Evolutionary conservation across 2,888 invertebrate species (phyloP).

Genomic region (Yponomeuta malinellus): DNA sequence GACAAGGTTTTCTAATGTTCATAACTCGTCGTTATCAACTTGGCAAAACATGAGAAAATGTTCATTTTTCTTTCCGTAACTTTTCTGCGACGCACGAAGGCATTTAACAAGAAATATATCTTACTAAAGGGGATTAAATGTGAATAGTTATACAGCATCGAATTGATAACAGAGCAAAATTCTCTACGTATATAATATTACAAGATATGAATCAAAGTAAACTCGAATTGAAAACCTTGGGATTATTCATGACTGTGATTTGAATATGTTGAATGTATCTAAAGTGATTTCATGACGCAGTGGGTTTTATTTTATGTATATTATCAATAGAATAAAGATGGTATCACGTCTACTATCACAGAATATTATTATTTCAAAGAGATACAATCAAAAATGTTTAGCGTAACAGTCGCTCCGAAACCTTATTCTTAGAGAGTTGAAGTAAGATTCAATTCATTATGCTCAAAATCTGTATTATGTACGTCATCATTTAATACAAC

Average conservation of each 20-base stretch:
- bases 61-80: background rate
- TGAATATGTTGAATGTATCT: background rate
- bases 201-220: background rate
- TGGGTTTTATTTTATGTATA: constrained; percentile 23
- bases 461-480: constrained; percentile 1
- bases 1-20: background rate
- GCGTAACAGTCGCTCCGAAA: constrained; percentile 7
- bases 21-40: background rate
- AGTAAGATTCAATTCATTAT: constrained; percentile 5
- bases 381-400: constrained; percentile 15
- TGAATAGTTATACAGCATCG: background rate
- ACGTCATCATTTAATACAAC: background rate
- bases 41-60: background rate
- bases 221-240: background rate
- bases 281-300: constrained; percentile 35
- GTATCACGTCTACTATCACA: constrained; percentile 75
- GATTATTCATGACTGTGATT: background rate
- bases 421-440: constrained; percentile 6
- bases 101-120: background rate
- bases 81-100: background rate
- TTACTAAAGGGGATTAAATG: background rate
- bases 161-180: background rate
- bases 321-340: constrained; percentile 48
- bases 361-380: constrained; percentile 65
- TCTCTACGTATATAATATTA: background rate